Percentiles rank a stretch among this genome's conserved stretches.
phyloP scores from a whole-genome alignment of 2,888 invertebrate species.

The Poecilus cupreus region DNA sequence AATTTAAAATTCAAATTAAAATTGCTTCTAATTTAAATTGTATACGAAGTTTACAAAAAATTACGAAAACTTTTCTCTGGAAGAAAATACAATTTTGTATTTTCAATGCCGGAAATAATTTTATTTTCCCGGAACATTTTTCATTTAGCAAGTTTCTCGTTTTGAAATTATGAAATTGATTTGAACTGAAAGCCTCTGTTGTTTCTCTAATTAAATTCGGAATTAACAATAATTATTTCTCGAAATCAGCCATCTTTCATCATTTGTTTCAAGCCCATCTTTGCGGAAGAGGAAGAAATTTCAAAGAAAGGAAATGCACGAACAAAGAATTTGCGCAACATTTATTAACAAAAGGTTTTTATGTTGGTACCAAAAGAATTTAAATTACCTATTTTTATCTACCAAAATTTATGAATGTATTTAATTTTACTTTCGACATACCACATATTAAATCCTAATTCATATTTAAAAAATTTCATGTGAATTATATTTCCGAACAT shows the following conservation, averaged over 20 bases:
- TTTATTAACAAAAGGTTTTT: not conserved
- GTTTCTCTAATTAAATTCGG: slow-evolving; percentile 16
- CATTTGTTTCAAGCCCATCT: not conserved
- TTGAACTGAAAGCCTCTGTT: not conserved
- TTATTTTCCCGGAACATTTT: slow-evolving; percentile 31
- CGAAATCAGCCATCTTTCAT: not conserved
- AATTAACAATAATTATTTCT: slow-evolving; percentile 30
- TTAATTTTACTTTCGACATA: too few relatives aligned
- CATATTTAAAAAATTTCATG: too few relatives aligned
- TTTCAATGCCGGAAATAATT: slow-evolving; percentile 32
- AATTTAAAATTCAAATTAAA: slow-evolving; percentile 20
- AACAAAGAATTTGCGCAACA: not conserved
- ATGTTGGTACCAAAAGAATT: too few relatives aligned
- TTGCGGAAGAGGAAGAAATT: not conserved
- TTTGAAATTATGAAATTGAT: slow-evolving; percentile 19
- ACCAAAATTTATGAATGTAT: too few relatives aligned
- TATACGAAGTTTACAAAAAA: slow-evolving; percentile 13
- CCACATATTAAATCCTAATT: too few relatives aligned
- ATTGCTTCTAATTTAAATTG: slow-evolving; percentile 33
- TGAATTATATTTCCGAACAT: too few relatives aligned
- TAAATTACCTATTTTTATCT: too few relatives aligned
- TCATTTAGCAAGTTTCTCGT: not conserved
- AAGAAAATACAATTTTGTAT: slow-evolving; percentile 26
- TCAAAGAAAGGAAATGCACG: not conserved
- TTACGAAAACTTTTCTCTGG: slow-evolving; percentile 18